These are phyloP conservation scores for Sus scrofa DNA, from an alignment of 2,113 vertebrate species.

Conservation along the genomic window T2T-Sscrofa CM000817.6:125937501-125938000, in stretches of 20 bases:
- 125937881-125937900: constrained; percentile 79
- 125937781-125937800: constrained; percentile 80
- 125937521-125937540: constrained; percentile 74
- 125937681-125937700: background rate
- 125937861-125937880: constrained; percentile 83
- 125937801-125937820: constrained; percentile 80
- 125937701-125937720: background rate
- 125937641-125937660: background rate
- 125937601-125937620: constrained; percentile 63
- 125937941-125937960: constrained; percentile 65
- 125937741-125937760: background rate
- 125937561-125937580: constrained; percentile 71
- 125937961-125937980: constrained; percentile 70
- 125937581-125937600: background rate
- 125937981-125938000: constrained; percentile 73
- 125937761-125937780: constrained; percentile 60
- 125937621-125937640: constrained; percentile 30
- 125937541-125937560: constrained; percentile 77
- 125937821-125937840: constrained; percentile 81
- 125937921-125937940: constrained; percentile 67
- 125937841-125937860: constrained; percentile 75
- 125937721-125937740: background rate
- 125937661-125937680: background rate
- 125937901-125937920: constrained; percentile 76
- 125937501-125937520: constrained; percentile 81